These are phyloP conservation scores for Gambusia affinis DNA, from an alignment of 2,113 vertebrate species.

Conservation along the genomic window DNA sequence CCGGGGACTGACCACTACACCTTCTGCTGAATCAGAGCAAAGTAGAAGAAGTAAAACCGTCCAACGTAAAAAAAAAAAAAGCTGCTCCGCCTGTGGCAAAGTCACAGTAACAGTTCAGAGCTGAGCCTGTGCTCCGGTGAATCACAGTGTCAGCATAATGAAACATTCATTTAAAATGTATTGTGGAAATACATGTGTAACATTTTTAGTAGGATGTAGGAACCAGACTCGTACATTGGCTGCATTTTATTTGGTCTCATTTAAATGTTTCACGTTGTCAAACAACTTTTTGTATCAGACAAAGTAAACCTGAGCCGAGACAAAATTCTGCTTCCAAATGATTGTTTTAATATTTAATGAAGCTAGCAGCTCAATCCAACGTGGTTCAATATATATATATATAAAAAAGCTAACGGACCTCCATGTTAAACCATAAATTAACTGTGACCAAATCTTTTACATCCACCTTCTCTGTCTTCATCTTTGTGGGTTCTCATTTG, in stretches of 20 bases:
- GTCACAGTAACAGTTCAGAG: neutral
- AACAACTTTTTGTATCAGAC: no score
- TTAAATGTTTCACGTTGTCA: no score
- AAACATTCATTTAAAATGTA: neutral
- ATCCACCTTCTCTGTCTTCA: neutral
- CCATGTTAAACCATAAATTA: no score
- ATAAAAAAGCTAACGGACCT: no score
- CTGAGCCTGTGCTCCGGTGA: conserved; percentile 3
- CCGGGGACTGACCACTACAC: neutral
- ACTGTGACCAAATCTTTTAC: no score
- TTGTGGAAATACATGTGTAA: neutral
- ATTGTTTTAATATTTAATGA: no score
- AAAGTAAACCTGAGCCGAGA: no score
- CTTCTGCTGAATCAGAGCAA: neutral
- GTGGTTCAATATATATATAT: no score
- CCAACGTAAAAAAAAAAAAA: neutral
- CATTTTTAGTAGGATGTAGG: neutral
- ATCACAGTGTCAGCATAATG: neutral
- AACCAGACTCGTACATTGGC: no score
- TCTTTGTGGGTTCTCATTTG: conserved; percentile 12
- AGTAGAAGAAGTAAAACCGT: neutral
- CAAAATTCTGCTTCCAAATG: no score
- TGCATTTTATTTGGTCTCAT: no score
- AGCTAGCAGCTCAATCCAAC: no score
- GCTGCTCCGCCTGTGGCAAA: conserved; percentile 2